Conservation (phyloP, 2,888 invertebrate species). For the Sinopyrophorus schimmeli region DNA sequence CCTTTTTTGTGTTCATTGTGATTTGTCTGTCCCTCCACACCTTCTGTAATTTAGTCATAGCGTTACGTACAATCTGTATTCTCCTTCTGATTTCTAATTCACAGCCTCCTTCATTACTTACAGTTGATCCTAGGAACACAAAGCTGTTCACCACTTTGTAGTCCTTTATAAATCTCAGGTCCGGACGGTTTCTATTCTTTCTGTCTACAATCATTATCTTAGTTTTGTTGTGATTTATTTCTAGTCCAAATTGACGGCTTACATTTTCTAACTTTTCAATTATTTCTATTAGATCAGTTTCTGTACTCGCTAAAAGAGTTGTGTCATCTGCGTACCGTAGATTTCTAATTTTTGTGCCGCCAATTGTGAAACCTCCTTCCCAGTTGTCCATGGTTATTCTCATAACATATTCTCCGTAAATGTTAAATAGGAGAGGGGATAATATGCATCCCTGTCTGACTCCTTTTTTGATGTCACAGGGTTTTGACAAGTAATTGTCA, state of each 20-base stretch:
- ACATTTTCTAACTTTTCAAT: constrained; percentile 2
- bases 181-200: constrained; percentile 3
- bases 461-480: not conserved
- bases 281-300: constrained; percentile 4
- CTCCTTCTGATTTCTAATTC: constrained; percentile 7
- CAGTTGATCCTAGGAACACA: constrained; percentile 4
- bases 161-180: too few species aligned
- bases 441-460: constrained; percentile 3
- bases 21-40: constrained; percentile 2
- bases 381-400: not conserved
- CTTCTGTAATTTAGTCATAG: constrained; percentile 2
- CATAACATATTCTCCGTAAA: constrained; percentile 6
- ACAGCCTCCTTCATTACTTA: constrained; percentile 4
- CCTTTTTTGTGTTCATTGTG: constrained; percentile 4
- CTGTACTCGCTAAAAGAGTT: constrained; percentile 3
- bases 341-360: not conserved
- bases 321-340: constrained; percentile 1
- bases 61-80: constrained; percentile 3
- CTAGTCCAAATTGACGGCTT: constrained; percentile 2
- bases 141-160: not conserved
- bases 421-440: not conserved
- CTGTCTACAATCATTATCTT: constrained; percentile 4
- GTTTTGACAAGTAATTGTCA: constrained; percentile 5
- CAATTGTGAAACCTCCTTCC: constrained; percentile 4
- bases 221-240: constrained; percentile 7